Conservation (phyloP, 2,888 invertebrate species). For the Agonopterix heracliana region DNA sequence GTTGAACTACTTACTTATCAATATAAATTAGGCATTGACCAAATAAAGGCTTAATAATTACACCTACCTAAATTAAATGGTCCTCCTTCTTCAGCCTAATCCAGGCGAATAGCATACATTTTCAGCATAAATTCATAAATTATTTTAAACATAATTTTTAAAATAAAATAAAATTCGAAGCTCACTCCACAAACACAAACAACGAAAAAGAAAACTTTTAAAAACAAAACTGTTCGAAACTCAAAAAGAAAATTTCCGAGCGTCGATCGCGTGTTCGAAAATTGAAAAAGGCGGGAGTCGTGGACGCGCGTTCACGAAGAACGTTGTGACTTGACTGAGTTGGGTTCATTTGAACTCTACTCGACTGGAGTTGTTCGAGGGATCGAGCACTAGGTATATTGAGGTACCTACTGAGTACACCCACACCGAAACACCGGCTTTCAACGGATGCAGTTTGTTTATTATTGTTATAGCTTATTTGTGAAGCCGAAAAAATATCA, state of each 20-base stretch:
- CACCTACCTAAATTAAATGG: too few relatives aligned
- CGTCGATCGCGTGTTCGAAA: slow-evolving; percentile 38
- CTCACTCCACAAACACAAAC: slow-evolving; percentile 16
- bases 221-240: slow-evolving; percentile 3
- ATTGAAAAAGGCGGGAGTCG: slow-evolving; percentile 26
- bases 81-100: too few relatives aligned
- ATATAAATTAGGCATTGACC: too few relatives aligned
- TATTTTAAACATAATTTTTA: slow-evolving; percentile 1
- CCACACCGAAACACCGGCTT: slow-evolving; percentile 20
- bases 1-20: too few relatives aligned
- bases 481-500: neutral
- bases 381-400: slow-evolving; percentile 31
- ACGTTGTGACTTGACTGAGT: slow-evolving; percentile 41
- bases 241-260: slow-evolving; percentile 18
- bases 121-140: too few relatives aligned
- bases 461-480: slow-evolving; percentile 18
- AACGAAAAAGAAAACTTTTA: slow-evolving; percentile 13
- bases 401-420: slow-evolving; percentile 25
- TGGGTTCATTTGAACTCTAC: neutral
- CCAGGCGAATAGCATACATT: too few relatives aligned
- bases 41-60: too few relatives aligned
- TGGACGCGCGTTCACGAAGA: slow-evolving; percentile 31
- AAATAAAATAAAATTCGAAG: slow-evolving; percentile 6
- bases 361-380: slow-evolving; percentile 6
- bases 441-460: slow-evolving; percentile 37